Evolutionary conservation across 2,113 vertebrate genomes (phyloP).

Genomic region (Thamnaconus septentrionalis): DNA sequence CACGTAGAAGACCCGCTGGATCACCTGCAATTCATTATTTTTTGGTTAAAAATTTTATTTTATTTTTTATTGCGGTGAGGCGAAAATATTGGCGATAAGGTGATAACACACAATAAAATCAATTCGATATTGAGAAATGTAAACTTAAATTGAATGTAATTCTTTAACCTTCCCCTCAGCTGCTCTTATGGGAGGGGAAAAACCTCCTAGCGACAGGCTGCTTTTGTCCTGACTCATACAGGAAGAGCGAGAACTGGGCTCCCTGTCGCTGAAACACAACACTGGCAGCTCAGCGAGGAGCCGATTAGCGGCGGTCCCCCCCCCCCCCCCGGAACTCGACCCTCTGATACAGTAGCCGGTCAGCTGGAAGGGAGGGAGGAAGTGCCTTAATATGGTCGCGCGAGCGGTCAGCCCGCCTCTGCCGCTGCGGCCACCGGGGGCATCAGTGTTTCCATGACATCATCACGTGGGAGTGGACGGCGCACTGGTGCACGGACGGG

Average conservation of each 20-base stretch:
- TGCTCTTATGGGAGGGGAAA: neutral
- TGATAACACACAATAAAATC: no score
- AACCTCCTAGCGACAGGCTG: neutral
- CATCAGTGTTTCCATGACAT: conserved; percentile 70
- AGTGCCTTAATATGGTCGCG: conserved; percentile 72
- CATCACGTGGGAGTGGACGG: conserved; percentile 5
- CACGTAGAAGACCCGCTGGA: conserved; percentile 97
- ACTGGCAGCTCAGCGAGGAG: conserved; percentile 41
- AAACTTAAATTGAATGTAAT: no score
- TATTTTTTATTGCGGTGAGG: no score
- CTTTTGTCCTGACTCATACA: conserved; percentile 6
- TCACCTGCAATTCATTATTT: conserved; percentile 78
- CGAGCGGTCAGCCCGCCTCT: conserved; percentile 21
- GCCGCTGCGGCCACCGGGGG: conserved; percentile 28
- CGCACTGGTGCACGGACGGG: conserved; percentile 7
- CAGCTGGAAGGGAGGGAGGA: conserved; percentile 54
- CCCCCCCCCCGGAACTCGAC: neutral
- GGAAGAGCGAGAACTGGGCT: conserved; percentile 20
- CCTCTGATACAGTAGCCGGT: conserved; percentile 41
- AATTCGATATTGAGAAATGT: no score
- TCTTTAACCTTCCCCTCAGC: conserved; percentile 11
- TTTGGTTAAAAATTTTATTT: no score
- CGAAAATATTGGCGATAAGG: no score
- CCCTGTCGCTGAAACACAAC: conserved; percentile 28
- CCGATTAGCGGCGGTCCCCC: neutral